Conservation (phyloP, 2,113 vertebrate species). For the Cygnus atratus region DNA sequence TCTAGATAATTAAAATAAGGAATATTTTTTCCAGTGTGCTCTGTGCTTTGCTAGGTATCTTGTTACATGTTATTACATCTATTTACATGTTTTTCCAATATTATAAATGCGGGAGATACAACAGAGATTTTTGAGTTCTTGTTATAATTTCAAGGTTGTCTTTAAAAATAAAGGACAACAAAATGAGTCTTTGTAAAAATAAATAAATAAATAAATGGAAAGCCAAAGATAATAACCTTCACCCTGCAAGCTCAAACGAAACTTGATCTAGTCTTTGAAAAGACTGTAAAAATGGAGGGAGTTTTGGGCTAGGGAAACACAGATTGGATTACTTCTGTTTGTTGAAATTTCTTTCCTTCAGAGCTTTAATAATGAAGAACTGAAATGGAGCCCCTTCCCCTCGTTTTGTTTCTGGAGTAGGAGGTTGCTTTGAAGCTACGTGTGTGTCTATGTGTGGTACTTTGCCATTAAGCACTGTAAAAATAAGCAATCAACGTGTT, state of each 20-base stretch:
- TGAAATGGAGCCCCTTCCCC: slow-evolving; percentile 44
- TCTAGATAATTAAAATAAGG: neutral
- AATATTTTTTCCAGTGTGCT: neutral
- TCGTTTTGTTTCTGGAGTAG: slow-evolving; percentile 23
- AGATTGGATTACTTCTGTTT: slow-evolving; percentile 63
- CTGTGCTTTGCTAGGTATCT: neutral
- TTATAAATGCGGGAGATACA: neutral
- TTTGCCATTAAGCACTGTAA: slow-evolving; percentile 28
- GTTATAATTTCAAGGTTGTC: neutral
- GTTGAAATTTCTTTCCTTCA: slow-evolving; percentile 58
- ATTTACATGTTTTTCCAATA: neutral
- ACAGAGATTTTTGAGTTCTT: neutral
- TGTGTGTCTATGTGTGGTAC: slow-evolving; percentile 34
- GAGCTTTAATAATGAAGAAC: slow-evolving; percentile 56
- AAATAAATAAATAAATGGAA: neutral
- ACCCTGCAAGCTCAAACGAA: slow-evolving; percentile 27
- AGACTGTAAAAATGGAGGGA: neutral
- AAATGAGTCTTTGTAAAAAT: neutral
- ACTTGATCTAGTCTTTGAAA: slow-evolving; percentile 44
- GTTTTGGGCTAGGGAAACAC: neutral
- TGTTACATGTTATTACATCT: neutral
- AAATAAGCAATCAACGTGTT: slow-evolving; percentile 49
- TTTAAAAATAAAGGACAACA: slow-evolving; percentile 6
- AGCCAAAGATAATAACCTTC: slow-evolving; percentile 27
- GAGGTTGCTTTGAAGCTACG: slow-evolving; percentile 19